Base-by-base conservation (phyloP, 2,888 invertebrate species). In the Brachypterus glaber region DNA sequence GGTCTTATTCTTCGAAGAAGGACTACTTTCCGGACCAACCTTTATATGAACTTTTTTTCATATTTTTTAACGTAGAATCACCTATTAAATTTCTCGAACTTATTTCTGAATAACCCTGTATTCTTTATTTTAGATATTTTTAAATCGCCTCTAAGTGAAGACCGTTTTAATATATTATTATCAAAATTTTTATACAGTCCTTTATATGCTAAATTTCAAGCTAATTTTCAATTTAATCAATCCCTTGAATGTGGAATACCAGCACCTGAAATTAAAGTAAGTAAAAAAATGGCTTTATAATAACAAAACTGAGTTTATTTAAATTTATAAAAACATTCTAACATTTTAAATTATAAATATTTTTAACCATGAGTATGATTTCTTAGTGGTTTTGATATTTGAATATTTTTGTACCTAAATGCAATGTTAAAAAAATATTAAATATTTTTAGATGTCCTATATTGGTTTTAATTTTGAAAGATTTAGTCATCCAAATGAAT, bases 131-230 rank as follows among this genome's bases (percentile, higher is more conserved):
- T 45, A 72, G 78, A 79, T 55, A 50, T 70, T 8, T 66, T 64
- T 27, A 51, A 58, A 4, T 55, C 70, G 11, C 53, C 50, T 1
- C 39, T 77, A 21, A 60, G 71, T 2, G 72, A 76, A 17, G 54
- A 58, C 0, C 70, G 79, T 25, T 85, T 82, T 59, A 66, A 71
- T 31, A 54, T 62, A 14, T 78, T 76, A 54, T 63, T 86, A 41
- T 78, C 82, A 0, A 76, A 76, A 55, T 86, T 82, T 61, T 59
- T 85, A 15, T 79, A 73, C 51, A 84, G 82, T 55, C 73, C 76
- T 1, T 60, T 66, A 30, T 80, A 84, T 15, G 81, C 82, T 4
- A 74, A 73, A 51, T 83, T 73, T 64, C 79, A 79, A 57, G 66
- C 71, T 1, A 79, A 77, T 58, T 80, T 85, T 50, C 72, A 73